Base-by-base conservation (phyloP, 2,888 invertebrate genomes). In the Hyalella azteca region DNA sequence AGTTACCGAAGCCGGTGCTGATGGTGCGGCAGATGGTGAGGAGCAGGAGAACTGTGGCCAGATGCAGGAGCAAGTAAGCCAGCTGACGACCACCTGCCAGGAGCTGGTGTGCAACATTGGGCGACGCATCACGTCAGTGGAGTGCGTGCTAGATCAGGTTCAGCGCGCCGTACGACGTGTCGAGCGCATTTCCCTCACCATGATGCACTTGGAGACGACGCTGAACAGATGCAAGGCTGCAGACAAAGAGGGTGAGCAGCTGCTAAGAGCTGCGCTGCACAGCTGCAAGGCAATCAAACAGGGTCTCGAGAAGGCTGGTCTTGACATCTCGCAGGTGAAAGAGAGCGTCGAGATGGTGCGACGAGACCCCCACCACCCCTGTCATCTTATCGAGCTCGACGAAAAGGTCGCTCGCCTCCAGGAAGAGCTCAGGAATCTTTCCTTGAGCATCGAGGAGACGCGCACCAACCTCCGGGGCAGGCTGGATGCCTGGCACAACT, bases 331-430 rank as follows among this genome's bases (percentile, higher is more conserved):
- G 0, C 82, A 82, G 41, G 84, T 84, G n/a, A 81, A 79, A 40
- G 81, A 84, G 49, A 78, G 78, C 50, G 80, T 84, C 81, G 84
- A 84, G 45, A 78, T 78, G 32, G 66, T 84, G 41, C 75, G 73
- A 49, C 66, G 81, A 50, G 84, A 84, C 45, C 84, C 84, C n/a
- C 84, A 84, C 48, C 84, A 84, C 48, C 84, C 84, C 11, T 84
- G 84, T 73, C 82, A 82, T 22, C 79, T 84, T 26, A 40, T 73
- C 32, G 82, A 84, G 32, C 81, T 84, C 19, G 78, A 79, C 41
- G 48, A 66, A 26, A 81, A 82, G 40, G 80, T 84, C 40, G 79
- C 60, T 5, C 60, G 29, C 36, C 82, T 84, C 1, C 79, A 82
- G 60, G 78, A 45, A 22, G 73, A 80, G 32, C 81, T 84, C 49